Percentiles rank a stretch among this genome's conserved stretches.
Evolutionary conservation across 30 jellyfish, hydroid and myxozoan species (phyloP).

Genomic region (Kudoa iwatai): DNA sequence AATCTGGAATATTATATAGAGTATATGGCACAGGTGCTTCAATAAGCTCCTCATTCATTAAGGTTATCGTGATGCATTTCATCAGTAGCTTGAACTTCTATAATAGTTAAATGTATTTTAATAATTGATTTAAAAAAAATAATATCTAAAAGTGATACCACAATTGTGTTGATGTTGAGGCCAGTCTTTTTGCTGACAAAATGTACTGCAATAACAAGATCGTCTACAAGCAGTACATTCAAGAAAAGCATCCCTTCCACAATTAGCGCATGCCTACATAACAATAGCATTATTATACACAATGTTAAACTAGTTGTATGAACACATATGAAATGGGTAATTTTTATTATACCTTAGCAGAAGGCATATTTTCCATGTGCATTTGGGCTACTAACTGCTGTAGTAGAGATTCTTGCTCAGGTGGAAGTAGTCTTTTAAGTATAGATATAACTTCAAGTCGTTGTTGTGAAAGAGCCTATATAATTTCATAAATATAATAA

Average conservation of each 20-base stretch:
- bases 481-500: not conserved
- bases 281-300: not conserved
- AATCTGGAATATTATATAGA: too few relatives aligned
- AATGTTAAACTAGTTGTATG: not conserved
- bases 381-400: not conserved
- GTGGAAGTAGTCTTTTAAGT: conserved; percentile 3
- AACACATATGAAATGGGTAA: conserved; percentile 1
- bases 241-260: conserved; percentile 45
- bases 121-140: too few relatives aligned
- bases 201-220: conserved; percentile 25
- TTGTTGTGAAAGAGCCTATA: not conserved
- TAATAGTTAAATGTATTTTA: too few relatives aligned
- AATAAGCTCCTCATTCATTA: too few relatives aligned
- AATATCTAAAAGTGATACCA: too few relatives aligned
- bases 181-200: conserved; percentile 73
- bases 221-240: conserved; percentile 57
- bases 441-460: not conserved
- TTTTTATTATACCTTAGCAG: not conserved
- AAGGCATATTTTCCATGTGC: not conserved
- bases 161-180: conserved; percentile 17
- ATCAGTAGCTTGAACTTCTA: too few relatives aligned
- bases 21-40: too few relatives aligned
- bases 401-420: not conserved
- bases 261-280: conserved; percentile 33
- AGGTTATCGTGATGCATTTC: too few relatives aligned